Evolutionary conservation across 2,888 invertebrate species (phyloP).

Genomic region (Drosophila pseudotakahashii): DNA sequence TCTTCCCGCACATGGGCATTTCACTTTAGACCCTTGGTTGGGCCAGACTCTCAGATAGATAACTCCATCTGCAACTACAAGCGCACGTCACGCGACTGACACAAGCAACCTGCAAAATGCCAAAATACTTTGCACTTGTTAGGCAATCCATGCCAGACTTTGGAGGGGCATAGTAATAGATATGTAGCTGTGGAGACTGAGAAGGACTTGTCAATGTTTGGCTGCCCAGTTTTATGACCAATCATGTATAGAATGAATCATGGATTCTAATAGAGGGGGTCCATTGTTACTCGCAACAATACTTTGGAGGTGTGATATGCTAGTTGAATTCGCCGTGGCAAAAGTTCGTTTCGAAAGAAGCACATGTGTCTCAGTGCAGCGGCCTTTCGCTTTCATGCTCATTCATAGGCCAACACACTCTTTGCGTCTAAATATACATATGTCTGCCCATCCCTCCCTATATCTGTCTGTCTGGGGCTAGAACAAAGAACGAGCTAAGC

Average conservation of each 20-base stretch:
- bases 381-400: slow-evolving; percentile 69
- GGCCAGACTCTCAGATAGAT: no score
- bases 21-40: neutral
- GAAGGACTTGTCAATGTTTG: no score
- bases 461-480: slow-evolving; percentile 10
- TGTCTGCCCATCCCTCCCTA: neutral
- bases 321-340: neutral
- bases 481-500: slow-evolving; percentile 33
- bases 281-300: no score
- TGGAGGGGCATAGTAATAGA: neutral
- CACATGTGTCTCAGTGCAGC: slow-evolving; percentile 26
- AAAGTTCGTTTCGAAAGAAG: slow-evolving; percentile 18
- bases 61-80: no score
- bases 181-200: neutral
- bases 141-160: slow-evolving; percentile 27
- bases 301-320: neutral
- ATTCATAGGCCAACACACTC: slow-evolving; percentile 10
- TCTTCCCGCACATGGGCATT: neutral
- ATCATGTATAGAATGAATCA: no score
- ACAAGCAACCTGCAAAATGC: slow-evolving; percentile 33
- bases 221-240: no score
- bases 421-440: slow-evolving; percentile 14
- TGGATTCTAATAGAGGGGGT: no score
- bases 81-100: neutral
- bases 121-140: slow-evolving; percentile 42